These are phyloP conservation scores for Trichopria drosophilae DNA, from an alignment of 2,888 invertebrate genomes.

Conservation along the genomic window DNA sequence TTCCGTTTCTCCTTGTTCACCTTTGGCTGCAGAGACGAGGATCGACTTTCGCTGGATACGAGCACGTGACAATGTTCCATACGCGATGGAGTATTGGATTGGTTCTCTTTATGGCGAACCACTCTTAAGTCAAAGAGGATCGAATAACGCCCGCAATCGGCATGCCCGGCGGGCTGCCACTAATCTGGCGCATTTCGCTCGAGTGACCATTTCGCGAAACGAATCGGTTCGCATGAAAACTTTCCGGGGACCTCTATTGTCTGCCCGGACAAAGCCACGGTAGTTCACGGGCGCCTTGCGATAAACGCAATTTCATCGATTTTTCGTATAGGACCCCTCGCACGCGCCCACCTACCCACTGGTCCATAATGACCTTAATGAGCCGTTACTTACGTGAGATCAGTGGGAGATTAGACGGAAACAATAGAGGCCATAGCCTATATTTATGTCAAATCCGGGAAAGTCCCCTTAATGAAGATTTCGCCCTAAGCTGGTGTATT, in stretches of 20 bases:
- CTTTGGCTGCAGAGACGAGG: no score
- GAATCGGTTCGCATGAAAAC: conserved; percentile 24
- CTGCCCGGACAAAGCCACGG: conserved; percentile 1
- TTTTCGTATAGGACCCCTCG: conserved; percentile 12
- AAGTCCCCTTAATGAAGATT: conserved; percentile 24
- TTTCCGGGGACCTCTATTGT: conserved; percentile 5
- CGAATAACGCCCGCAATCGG: conserved; percentile 27
- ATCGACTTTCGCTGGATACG: no score
- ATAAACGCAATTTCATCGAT: conserved; percentile 26
- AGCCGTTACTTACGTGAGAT: conserved; percentile 23
- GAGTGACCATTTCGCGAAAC: conserved; percentile 23
- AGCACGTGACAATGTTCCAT: no score
- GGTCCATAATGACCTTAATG: conserved; percentile 18
- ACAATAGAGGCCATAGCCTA: conserved; percentile 13
- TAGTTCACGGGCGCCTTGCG: conserved; percentile 13
- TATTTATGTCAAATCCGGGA: conserved; percentile 22
- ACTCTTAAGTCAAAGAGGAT: conserved; percentile 19
- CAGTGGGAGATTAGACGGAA: conserved; percentile 24
- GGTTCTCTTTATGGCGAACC: no score
- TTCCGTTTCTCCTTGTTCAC: no score
- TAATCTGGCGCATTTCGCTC: conserved; percentile 30
- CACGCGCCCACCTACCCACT: conserved; percentile 13
- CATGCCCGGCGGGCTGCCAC: conserved; percentile 12
- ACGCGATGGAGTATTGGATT: no score
- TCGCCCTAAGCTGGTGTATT: conserved; percentile 5